Percentiles rank a stretch among this genome's conserved stretches.
Conservation (phyloP, 2,113 vertebrate species). For the Larimichthys polyactis region DNA sequence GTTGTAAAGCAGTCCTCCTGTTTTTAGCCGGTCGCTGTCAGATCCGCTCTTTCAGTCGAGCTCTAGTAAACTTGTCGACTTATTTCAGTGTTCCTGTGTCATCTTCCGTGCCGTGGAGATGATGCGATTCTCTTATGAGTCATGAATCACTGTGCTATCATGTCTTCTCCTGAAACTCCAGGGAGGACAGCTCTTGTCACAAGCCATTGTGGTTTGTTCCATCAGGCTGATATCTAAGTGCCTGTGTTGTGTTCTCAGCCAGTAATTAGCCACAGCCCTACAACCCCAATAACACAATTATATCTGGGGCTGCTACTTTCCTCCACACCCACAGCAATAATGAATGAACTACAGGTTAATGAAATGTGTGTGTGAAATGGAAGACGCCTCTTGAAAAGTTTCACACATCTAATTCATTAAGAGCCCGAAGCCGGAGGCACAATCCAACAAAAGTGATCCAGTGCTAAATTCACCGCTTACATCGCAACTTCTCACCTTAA, state of each 20-base stretch:
- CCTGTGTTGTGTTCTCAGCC: constrained; percentile 69
- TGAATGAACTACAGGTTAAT: constrained; percentile 80
- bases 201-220: constrained; percentile 75
- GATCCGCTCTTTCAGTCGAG: constrained; percentile 22
- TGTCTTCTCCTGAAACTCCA: constrained; percentile 61
- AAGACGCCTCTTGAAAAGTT: constrained; percentile 69
- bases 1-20: not conserved
- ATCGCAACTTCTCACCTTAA: constrained; percentile 60
- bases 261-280: constrained; percentile 80
- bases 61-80: constrained; percentile 64
- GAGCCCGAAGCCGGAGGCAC: constrained; percentile 49
- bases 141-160: constrained; percentile 68
- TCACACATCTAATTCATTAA: constrained; percentile 71
- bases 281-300: constrained; percentile 76
- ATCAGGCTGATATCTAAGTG: constrained; percentile 76
- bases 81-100: constrained; percentile 55
- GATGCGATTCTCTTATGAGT: constrained; percentile 67
- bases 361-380: constrained; percentile 75
- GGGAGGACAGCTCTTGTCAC: constrained; percentile 68
- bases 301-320: constrained; percentile 69
- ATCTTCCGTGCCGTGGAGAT: constrained; percentile 55
- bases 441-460: constrained; percentile 42
- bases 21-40: constrained; percentile 54
- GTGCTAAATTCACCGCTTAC: constrained; percentile 51
- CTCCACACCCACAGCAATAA: constrained; percentile 70